Base-by-base conservation (phyloP, 2,888 invertebrate genomes). In the Xanthorhoe designata region DNA sequence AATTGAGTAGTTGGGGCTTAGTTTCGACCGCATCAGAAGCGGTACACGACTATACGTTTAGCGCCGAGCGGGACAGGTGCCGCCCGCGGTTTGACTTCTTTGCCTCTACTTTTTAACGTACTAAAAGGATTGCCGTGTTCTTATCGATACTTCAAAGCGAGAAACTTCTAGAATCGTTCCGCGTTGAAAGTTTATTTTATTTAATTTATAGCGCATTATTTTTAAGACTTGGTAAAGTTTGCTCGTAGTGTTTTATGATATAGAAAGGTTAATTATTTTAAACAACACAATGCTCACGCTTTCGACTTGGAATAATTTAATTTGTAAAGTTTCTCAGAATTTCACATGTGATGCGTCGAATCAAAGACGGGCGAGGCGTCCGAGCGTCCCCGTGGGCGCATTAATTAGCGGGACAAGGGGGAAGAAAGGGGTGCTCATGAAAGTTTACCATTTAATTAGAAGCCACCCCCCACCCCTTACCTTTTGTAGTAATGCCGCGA, bases 371-470 rank as follows among this genome's bases (percentile, higher is more conserved):
- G 72, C 75, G 79, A 79, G 79, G 76, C 79, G 88, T 84, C 88
- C 87, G 81, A 85, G 77, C 71, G 74, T 78, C 85, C 87, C 85
- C 87, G 86, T 88, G 88, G 90, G 89, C 88, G 87, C 89, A 91
- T 92, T 92, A 92, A 93, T 93, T 93, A 93, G 91, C 88, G 87
- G 81, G 81, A 78, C 81, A 80, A 76, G 72, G 78, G 74, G 69
- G 74, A 75, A 66, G 75, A 83, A 77, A 80, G 85, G 84, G 83
- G 79, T 83, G 78, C 87, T 90, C 91, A 89, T 92, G 91, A 92
- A 91, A 94, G 92, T 92, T 93, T 92, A 92, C 92, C 92, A 92
- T 92, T 92, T 93, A 93, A 94, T 94, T 94, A 94, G 91, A 88
- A 90, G 82, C 87, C 84, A 86, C 85, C 83, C 79, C 81, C 82